Base-by-base conservation (phyloP, 1,140 invertebrate genomes). In the Anagrus nilaparvatae region DNA sequence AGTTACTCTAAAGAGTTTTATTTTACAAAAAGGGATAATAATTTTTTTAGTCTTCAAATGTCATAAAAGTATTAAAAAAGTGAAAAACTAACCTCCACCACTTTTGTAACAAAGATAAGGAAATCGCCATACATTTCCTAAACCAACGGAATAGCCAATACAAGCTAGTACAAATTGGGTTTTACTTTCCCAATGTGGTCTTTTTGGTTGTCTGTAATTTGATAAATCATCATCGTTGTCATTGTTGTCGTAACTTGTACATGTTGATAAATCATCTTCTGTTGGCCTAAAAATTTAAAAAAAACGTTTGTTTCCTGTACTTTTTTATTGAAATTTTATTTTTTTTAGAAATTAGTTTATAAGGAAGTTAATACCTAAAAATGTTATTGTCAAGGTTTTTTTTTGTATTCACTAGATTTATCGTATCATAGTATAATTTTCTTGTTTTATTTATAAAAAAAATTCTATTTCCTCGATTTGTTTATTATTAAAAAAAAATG, bases 111-210 rank as follows among this genome's bases (percentile, higher is more conserved):
- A 85, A 37, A 87, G 69, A 59, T 87, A 88, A 16, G 84, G 84
- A 66, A 87, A 88, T 46, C 84, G 72, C 90, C 90, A 95, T 39
- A 95, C 82, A 58, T 93, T 93, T 30, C 88, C 87, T 17, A 94
- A 74, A 5, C 90, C 90, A 24, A 95, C 88, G 13, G 87, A 89
- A 61, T 91, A 93, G 9, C 89, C 87, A 27, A 95, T 82, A 59
- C 87, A 91, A 14, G 87, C 85, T 43, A 93, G 70, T 13, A 92
- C 81, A 58, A 93, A 93, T 66, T 94, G 87, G 43, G 87, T 73
- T 69, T 92, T 91, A 62, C 85, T 90, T 33, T 78, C 77, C 90
- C 90, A 94, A 53, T 86, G 81, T 23, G 82, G 82, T 50, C 84
- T 69, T 48, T 79, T 71, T 2, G 81, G 81, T 56, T 84, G 82